Percentiles rank a stretch among this genome's conserved stretches.
phyloP scores from a whole-genome alignment of 1,140 invertebrate species.

The silkworm (Bombyx mori) region DNA sequence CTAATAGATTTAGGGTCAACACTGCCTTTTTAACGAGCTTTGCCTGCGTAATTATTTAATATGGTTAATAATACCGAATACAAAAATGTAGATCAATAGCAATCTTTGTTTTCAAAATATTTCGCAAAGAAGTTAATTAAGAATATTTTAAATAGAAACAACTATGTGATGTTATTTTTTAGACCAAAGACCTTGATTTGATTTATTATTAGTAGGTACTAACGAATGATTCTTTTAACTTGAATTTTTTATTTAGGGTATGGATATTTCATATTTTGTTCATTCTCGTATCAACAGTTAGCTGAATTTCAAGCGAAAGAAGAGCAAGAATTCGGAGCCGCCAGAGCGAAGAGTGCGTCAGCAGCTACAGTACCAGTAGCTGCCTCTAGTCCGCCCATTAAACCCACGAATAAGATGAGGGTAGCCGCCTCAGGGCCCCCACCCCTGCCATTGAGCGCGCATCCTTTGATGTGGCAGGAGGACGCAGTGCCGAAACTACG shows the following conservation, averaged over 20 bases:
- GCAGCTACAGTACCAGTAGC: background rate
- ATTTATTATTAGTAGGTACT: background rate
- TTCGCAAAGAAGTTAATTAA: too few species aligned
- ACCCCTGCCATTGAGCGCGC: conserved; percentile 34
- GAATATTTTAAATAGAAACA: too few species aligned
- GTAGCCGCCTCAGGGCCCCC: conserved; percentile 40
- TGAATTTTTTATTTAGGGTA: background rate
- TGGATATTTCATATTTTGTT: background rate
- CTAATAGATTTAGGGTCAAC: too few species aligned
- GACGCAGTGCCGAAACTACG: conserved; percentile 32
- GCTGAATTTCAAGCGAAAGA: conserved; percentile 59
- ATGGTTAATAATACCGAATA: too few species aligned
- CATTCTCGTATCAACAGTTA: conserved; percentile 22
- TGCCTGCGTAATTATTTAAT: too few species aligned
- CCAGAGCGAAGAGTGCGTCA: conserved; percentile 11
- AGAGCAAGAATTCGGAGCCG: conserved; percentile 41
- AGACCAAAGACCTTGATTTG: background rate
- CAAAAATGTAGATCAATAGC: too few species aligned
- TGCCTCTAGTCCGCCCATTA: conserved; percentile 4
- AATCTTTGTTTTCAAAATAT: too few species aligned
- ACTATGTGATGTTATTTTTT: too few species aligned
- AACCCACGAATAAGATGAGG: conserved; percentile 18
- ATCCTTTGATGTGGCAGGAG: conserved; percentile 47
- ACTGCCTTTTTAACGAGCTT: too few species aligned
- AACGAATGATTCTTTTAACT: background rate